phyloP scores from a whole-genome alignment of 2,797 vertebrate species.

The Squalus acanthias region DNA sequence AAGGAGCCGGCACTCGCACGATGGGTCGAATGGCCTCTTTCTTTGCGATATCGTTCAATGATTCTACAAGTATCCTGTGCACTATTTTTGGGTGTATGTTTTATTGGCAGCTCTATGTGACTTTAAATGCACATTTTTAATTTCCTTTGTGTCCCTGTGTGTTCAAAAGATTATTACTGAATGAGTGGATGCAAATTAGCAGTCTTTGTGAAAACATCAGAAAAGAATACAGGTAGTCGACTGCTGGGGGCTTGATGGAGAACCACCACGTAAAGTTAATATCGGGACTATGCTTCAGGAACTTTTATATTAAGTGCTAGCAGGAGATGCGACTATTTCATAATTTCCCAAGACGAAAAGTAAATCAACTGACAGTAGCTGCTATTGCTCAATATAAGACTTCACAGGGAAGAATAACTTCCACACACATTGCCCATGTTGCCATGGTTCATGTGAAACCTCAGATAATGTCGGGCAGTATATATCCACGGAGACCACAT shows the following conservation, averaged over 20 bases:
- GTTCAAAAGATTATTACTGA: too few relatives aligned
- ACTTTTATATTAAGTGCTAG: neutral
- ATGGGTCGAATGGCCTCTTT: too few relatives aligned
- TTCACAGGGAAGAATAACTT: neutral
- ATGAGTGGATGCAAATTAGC: too few relatives aligned
- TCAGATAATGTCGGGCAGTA: neutral
- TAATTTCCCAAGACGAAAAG: neutral
- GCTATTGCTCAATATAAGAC: neutral
- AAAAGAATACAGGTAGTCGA: neutral
- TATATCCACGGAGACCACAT: neutral
- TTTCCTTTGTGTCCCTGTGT: too few relatives aligned
- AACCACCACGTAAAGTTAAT: neutral
- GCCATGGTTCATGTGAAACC: neutral
- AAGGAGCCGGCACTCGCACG: too few relatives aligned
- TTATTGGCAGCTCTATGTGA: too few relatives aligned
- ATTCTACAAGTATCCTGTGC: too few relatives aligned
- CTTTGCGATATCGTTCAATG: too few relatives aligned
- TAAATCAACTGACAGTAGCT: neutral
- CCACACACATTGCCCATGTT: too few relatives aligned
- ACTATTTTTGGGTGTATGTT: too few relatives aligned
- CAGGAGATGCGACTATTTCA: neutral
- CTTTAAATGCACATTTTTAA: too few relatives aligned
- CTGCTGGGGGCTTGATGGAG: neutral
- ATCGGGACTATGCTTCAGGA: accelerated
- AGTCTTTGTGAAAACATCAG: neutral